Evolutionary conservation across 2,113 vertebrate species (phyloP), one percentile per base, ranked within the genome.

Genomic region (Zingel zingel): DNA sequence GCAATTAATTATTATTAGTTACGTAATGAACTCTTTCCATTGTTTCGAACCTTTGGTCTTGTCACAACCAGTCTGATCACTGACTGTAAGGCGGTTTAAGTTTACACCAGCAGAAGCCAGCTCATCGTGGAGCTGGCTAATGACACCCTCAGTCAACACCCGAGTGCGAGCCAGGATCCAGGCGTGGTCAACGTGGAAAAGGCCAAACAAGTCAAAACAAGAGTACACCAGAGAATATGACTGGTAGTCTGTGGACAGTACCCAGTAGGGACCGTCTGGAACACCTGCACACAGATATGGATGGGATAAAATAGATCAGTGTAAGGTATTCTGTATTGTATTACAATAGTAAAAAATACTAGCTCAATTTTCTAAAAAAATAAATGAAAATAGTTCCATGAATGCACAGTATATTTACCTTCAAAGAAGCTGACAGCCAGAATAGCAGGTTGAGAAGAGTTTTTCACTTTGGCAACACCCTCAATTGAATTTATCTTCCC

Each of bases 131-230:
- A 87, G 59, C 77, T 27, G 70, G 3, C 43, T 21, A 1, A 88
- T 3, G 12, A 73, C 2, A 1, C 69, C 81, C 1, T 59, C 45
- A 0, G 59, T 15, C 59, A 91, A 59, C 0, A 8, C 27, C 14
- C 79, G 86, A 12, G 76, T 57, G 45, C 92, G 88, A 50, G 90
- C 58, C 81, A 93, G 81, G 77, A 93, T 86, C 91, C 92, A 92
- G 58, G 91, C 90, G 6, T 88, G 91, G 82, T 93, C 90, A 1
- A 91, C 0, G 57, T 90, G 75, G 62, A 91, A 87, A 3, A 90
- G 14, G 21, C 84, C 58, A 0, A 85, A 30, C 76, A 78, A 90
- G 13, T 89, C 45, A 0, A 25, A 25, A 23, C 92, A 93, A 21
- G 91, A 88, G 86, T 91, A 93, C 11, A 91, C 88, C 65, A 93